Evolutionary conservation across 1,140 invertebrate species (phyloP), one percentile per base, ranked within the genome.

Genomic region (Drosophila subobscura): DNA sequence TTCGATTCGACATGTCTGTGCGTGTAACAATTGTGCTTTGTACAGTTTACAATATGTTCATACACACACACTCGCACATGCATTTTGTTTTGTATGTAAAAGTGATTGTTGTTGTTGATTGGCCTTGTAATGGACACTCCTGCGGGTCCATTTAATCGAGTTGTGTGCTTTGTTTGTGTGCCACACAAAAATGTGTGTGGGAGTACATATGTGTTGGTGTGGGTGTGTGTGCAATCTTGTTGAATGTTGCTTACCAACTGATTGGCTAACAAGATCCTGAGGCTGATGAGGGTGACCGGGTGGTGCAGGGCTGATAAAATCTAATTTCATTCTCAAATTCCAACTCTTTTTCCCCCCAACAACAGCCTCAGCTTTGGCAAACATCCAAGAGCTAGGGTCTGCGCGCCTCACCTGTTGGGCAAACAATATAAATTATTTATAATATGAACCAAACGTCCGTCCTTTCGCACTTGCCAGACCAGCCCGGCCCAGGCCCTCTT

Each of bases 341-440:
- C 27, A 45, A 25, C 41, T 66, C 40, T 29, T 61, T 41, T 56
- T 12, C 23, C 20, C 14, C 27, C 22, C n/a, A 42, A 51, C 40
- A 33, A 66, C 23, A 52, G 29, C 37, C 29, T 65, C 16, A 33
- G 29, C 49, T 45, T 70, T 52, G 29, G 46, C 47, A 77, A 51
- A 44, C 42, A 56, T 72, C 49, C 37, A 20, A 44, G 33, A 12
- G 40, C 44, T 14, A 33, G 25, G 59, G 73, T 76, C 60, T 65
- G 66, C 68, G 71, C 73, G 72, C 77, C 79, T 85, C 83, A 85
- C 76, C 64, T 75, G 76, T 58, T 64, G 37, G 45, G 77, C 77
- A 85, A 85, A 85, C 80, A 84, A 68, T 60, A 85, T 84, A 85
- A 76, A 84, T 84, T 65, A 80, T 85, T 85, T 85, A 84, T 84